These are phyloP conservation scores for Excalfactoria chinensis DNA, from an alignment of 2,113 vertebrate genomes.

Conservation along the genomic window DNA sequence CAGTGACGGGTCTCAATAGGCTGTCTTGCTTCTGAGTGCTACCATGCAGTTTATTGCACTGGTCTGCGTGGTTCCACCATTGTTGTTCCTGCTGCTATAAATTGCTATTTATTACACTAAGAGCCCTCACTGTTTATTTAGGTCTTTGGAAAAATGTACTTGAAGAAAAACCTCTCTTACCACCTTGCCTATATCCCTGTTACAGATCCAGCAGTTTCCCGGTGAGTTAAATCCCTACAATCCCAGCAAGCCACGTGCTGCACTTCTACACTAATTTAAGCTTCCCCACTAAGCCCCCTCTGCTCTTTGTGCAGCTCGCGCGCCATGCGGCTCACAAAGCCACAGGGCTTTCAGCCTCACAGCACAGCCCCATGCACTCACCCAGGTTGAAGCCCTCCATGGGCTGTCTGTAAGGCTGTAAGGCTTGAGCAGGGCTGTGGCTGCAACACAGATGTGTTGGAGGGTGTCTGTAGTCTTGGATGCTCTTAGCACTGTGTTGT, in stretches of 20 bases:
- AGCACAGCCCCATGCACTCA: neutral
- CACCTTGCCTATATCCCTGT: neutral
- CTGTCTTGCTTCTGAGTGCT: neutral
- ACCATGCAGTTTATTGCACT: slow-evolving; percentile 39
- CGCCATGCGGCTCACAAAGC: slow-evolving; percentile 44
- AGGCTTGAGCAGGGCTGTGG: neutral
- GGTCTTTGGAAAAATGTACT: neutral
- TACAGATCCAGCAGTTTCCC: neutral
- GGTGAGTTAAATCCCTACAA: slow-evolving; percentile 1
- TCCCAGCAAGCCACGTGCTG: slow-evolving; percentile 2
- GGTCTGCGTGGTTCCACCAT: neutral
- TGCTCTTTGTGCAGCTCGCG: slow-evolving; percentile 26
- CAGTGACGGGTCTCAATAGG: neutral
- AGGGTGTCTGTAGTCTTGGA: rapidly evolving
- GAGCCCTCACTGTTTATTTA: neutral
- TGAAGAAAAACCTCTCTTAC: neutral
- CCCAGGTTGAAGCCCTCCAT: neutral
- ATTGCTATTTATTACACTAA: neutral
- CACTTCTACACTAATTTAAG: slow-evolving; percentile 42
- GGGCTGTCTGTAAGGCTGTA: neutral
- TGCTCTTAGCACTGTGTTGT: rapidly evolving
- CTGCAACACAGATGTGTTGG: neutral
- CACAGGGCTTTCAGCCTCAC: slow-evolving; percentile 19
- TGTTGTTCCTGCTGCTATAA: neutral
- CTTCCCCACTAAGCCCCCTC: slow-evolving; percentile 41